These are phyloP conservation scores for Drosophila athabasca DNA, from an alignment of 1,140 invertebrate genomes.

Conservation along the genomic window DNA sequence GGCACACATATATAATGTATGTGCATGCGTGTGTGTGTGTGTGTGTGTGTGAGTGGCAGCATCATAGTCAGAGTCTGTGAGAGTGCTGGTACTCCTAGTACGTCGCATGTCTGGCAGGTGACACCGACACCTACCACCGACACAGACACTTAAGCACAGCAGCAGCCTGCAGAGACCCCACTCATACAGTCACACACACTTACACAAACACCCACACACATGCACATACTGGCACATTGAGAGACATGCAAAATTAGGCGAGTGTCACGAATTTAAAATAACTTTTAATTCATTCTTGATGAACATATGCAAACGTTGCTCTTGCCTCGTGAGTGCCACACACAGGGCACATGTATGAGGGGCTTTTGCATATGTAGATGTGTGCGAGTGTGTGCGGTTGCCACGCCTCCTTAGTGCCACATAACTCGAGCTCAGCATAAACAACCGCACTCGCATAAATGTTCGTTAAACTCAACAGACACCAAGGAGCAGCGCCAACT, in stretches of 20 bases:
- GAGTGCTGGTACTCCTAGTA: background rate
- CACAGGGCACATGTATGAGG: slow-evolving; percentile 65
- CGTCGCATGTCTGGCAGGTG: slow-evolving; percentile 63
- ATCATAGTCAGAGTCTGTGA: slow-evolving; percentile 46
- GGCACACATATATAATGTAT: background rate
- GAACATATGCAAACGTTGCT: slow-evolving; percentile 49
- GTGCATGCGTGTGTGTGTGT: background rate
- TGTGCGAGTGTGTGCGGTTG: slow-evolving; percentile 20
- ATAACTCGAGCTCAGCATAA: slow-evolving; percentile 79
- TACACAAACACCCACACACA: background rate
- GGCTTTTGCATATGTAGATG: slow-evolving; percentile 29
- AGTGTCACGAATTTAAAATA: slow-evolving; percentile 82
- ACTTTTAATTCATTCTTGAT: slow-evolving; percentile 83
- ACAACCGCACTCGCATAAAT: slow-evolving; percentile 78
- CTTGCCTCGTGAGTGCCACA: slow-evolving; percentile 45
- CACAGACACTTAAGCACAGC: slow-evolving; percentile 65
- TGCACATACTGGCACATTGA: slow-evolving; percentile 1
- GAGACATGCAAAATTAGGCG: slow-evolving; percentile 76
- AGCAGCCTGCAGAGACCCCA: slow-evolving; percentile 17
- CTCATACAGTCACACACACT: slow-evolving; percentile 12
- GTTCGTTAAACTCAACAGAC: slow-evolving; percentile 69
- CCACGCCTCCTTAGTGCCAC: slow-evolving; percentile 72
- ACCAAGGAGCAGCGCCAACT: slow-evolving; percentile 4
- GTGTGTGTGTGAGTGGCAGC: slow-evolving; percentile 41
- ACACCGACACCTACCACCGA: slow-evolving; percentile 69